Base-by-base conservation (phyloP, 1,140 invertebrate genomes). In the Protaetia brevitarsis region DNA sequence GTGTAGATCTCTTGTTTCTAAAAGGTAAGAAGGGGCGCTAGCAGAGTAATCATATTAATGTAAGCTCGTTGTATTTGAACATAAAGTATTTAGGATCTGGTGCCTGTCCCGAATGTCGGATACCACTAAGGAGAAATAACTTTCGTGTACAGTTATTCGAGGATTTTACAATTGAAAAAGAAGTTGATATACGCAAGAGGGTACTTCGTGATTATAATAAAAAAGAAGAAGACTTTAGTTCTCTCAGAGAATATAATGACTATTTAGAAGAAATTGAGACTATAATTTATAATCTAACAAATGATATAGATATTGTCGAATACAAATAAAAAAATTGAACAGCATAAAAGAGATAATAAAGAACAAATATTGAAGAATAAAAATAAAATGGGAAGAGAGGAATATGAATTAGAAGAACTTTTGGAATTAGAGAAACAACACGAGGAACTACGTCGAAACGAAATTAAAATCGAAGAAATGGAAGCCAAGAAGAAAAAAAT, bases 141-240 rank as follows among this genome's bases (percentile, higher is more conserved):
- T 99, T 97, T 78, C 85, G 96, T 36, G 86, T 97, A 16, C 96
- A 98, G 75, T 80, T 98, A 3, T 99, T 99, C 78, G 97, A 99
- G 83, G 96, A 99, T 84, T 81, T 96, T 1, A 85, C 85, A 80
- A 92, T 99, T 1, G 97, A 99, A 81, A 98, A 98, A 77, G 97
- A 99, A 84, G 89, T 99, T 6, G 96, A 98, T 73, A 97, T 99
- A 71, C 82, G 97, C 16, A 93, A 91, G 77, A 85, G 89, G 73
- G 87, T 98, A 26, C 77, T 97, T 0, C 89, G 91, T 75, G 95
- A 96, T 78, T 97, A 90, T 72, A 96, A 95, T 72, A 95, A 96
- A 74, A 93, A 89, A 74, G 91, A 95, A 78, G 92, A 95, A 70
- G 94, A 97, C 78, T 98, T 98, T 80, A 73, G 77, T 4, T 82